These are phyloP conservation scores for Pseudomugil gertrudae DNA, from an alignment of 2,797 vertebrate species.

Conservation along the genomic window DNA sequence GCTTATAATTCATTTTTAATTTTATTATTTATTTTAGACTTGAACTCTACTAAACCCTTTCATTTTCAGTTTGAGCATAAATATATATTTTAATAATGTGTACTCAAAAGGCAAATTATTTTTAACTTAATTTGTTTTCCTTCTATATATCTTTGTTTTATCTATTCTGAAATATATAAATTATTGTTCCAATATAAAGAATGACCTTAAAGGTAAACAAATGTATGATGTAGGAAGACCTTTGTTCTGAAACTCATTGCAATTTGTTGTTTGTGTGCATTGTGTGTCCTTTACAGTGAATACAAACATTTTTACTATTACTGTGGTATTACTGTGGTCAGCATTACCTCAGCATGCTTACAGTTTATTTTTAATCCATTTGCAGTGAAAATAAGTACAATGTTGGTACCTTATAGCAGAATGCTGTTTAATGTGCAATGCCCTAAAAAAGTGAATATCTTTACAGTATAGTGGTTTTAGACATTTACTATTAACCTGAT, in stretches of 20 bases:
- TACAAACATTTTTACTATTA: background rate
- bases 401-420: background rate
- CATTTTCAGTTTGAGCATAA: conserved; percentile 10
- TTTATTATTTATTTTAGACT: background rate
- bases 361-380: background rate
- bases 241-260: background rate
- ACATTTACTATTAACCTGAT: background rate
- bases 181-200: background rate
- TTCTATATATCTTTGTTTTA: background rate
- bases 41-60: conserved; percentile 4
- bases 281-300: conserved; percentile 3
- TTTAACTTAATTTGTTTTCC: background rate
- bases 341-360: conserved; percentile 15
- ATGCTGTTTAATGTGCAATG: conserved; percentile 1
- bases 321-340: background rate
- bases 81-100: background rate
- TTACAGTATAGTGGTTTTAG: background rate
- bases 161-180: conserved; percentile 14
- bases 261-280: conserved; percentile 6
- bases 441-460: background rate
- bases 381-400: background rate
- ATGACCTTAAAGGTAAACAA: conserved; percentile 4
- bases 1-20: conserved; percentile 9
- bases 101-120: background rate
- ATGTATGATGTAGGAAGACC: background rate